Evolutionary conservation across 2,113 vertebrate species (phyloP), one percentile per base, ranked within the genome.

Genomic region (Callipepla squamata): DNA sequence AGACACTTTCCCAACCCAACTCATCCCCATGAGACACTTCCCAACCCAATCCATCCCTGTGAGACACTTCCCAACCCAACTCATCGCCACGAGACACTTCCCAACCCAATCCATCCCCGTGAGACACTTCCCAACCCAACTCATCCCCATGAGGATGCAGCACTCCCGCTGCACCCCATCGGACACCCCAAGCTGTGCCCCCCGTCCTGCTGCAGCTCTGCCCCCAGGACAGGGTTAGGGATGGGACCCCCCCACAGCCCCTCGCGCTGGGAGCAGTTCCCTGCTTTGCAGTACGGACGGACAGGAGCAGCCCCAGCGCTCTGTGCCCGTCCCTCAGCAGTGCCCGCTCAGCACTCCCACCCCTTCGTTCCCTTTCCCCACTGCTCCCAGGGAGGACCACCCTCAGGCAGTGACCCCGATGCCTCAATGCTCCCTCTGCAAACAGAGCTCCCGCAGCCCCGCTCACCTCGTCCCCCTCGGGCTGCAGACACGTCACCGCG

Each of bases 391-490:
- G 50, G 44, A 40, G 70, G 65, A 13, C 14, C 0, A 0, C 11
- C 6, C 7, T 40, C 21, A 13, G 4, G 17, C 40, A 0, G 2
- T 9, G 36, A 53, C 8, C 51, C 51, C 19, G 47, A 13, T 0
- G 2, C 8, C 63, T 20, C 45, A 40, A 12, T 12, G 1, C 38
- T 32, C 48, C 22, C 76, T 32, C 9, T 61, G 9, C 0, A 9
- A 61, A 6, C 7, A 23, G 10, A 4, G 4, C 5, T 38, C 30
- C 50, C 19, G 51, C 62, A 53, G 51, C 51, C 26, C 51, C 51
- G 8, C 98, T 98, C 94, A 99, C 99, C 99, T 99, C 99, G 42
- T 99, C 99, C 82, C 99, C 99, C 97, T 99, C 99, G 7, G 99
- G 99, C 95, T 99, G 98, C 88, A 98, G 98, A 90, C 99, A 99